Evolutionary conservation across 1,140 invertebrate species (phyloP), one percentile per base, ranked within the genome.

Genomic region (Orchestia grillus): DNA sequence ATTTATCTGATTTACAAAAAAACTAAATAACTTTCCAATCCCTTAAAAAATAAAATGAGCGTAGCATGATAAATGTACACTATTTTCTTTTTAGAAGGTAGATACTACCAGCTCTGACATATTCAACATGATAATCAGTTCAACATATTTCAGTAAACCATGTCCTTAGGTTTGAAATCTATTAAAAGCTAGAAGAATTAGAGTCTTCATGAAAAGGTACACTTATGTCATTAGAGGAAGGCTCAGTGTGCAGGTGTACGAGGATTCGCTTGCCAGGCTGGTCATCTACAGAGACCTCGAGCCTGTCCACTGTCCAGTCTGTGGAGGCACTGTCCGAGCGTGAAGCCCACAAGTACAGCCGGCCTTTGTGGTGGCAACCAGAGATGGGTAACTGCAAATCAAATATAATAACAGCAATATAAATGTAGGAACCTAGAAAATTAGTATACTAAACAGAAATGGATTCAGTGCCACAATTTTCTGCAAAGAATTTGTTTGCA

Each of bases 191-290:
- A 77, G 28, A 53, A 53, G 28, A 77, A 77, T 77, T 77, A 23
- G 62, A 77, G 28, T 77, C 62, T 77, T 77, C 62, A 15, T 3
- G 15, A 53, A 53, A 53, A 77, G 62, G 36, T 23, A 3, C 11
- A 77, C 62, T 77, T 3, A 36, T 77, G 11, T 77, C 62, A 15
- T 77, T 28, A 77, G 28, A 23, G 62, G 62, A 77, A 77, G 62
- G 62, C 62, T 77, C 15, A 77, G 62, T 77, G 1, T 77, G 11
- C 36, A 47, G 92, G 44, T 94, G 92, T 0, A 94, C 92, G 23
- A 94, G 43, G 44, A 94, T 94, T n/a, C 92, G 43, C 92, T 94
- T 94, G 43, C 92, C 92, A 94, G 92, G 92, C 44, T 94, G 92
- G 44, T 47, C 44, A 16, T 94, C 44, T 11, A 94, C 44, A 40